Evolutionary conservation across 2,888 invertebrate genomes (phyloP), one percentile per base, ranked within the genome.

Genomic region (Escarpia spicata): DNA sequence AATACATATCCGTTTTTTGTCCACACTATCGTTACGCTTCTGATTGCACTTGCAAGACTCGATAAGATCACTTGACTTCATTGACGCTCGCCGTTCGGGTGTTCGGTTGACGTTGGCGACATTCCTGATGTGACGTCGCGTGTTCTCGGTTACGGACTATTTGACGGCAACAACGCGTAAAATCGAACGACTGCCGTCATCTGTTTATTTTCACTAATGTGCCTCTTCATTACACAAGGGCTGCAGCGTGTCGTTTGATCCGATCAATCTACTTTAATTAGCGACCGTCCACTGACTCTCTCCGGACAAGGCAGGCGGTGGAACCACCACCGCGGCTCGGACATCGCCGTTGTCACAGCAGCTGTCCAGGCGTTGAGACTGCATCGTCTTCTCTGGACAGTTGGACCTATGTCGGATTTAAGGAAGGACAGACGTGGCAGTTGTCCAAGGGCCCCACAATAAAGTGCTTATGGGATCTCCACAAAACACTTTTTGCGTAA

Each of bases 121-220:
- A 75, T 75, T 75, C 75, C 75, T 75, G 6, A 3, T 75, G 26
- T n/a, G 26, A 75, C 26, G 75, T 75, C 75, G 75, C 19, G 15
- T 75, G 26, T 75, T 75, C 75, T 19, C 75, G 75, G 75, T 75
- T 75, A 75, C 75, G 26, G 75, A 19, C 75, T 75, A 75, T 75
- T 75, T 75, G 26, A 75, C 26, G 75, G 1, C n/a, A 75, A 75
- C 26, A 75, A 75, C 75, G 75, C 75, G 75, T 75, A 26, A 75
- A 75, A 75, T 75, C 75, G 75, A 75, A 75, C 19, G 75, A 75
- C 26, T 26, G 26, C 75, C 26, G 26, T 75, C 75, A 26, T 75
- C 26, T 75, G 75, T 75, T 75, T 75, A n/a, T 75, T 75, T 75
- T 75, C n/a, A 75, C 75, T 75, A 75, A 26, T 75, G 75, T n/a